A percentile compares a stretch with the other conserved stretches of the same genome.
Conservation (phyloP, 23 tunicate genomes). For the Ascidia mentula region DNA sequence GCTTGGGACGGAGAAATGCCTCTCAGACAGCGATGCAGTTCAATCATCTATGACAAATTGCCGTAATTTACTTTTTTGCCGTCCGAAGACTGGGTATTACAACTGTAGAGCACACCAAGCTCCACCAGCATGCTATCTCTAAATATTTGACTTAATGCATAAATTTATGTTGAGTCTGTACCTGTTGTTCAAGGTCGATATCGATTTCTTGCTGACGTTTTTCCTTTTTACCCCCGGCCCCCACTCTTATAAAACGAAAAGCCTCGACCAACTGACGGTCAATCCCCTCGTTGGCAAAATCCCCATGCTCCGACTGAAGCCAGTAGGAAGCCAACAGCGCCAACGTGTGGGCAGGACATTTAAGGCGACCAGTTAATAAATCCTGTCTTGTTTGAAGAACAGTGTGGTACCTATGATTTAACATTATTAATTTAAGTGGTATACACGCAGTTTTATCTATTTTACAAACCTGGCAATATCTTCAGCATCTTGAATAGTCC, state of each 20-base stretch:
- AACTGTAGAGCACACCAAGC: too few species aligned
- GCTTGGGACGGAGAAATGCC: conserved; percentile 50
- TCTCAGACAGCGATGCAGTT: conserved; percentile 47
- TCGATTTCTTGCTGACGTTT: conserved; percentile 19
- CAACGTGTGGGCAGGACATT: conserved; percentile 53
- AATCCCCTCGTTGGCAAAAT: conserved; percentile 36
- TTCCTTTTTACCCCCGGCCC: background rate
- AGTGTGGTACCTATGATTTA: conserved; percentile 22
- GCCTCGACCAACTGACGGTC: conserved; percentile 68
- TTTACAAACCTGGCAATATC: background rate
- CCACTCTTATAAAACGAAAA: conserved; percentile 48
- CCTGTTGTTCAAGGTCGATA: conserved; percentile 69
- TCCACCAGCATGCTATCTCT: too few species aligned
- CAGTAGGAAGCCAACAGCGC: conserved; percentile 68
- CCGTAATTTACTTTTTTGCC: too few species aligned
- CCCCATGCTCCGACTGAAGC: conserved; percentile 78
- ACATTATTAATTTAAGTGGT: background rate
- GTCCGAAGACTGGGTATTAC: too few species aligned
- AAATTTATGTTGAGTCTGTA: too few species aligned
- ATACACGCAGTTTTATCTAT: background rate
- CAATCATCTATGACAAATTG: conserved; percentile 90
- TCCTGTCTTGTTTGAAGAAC: conserved; percentile 70
- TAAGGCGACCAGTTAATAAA: conserved; percentile 49
- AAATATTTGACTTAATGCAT: too few species aligned
- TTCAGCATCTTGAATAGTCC: background rate